A percentile compares a stretch with the other conserved stretches of the same genome.
phyloP scores from a whole-genome alignment of 2,113 vertebrate species.

The Trematomus loennbergii region DNA sequence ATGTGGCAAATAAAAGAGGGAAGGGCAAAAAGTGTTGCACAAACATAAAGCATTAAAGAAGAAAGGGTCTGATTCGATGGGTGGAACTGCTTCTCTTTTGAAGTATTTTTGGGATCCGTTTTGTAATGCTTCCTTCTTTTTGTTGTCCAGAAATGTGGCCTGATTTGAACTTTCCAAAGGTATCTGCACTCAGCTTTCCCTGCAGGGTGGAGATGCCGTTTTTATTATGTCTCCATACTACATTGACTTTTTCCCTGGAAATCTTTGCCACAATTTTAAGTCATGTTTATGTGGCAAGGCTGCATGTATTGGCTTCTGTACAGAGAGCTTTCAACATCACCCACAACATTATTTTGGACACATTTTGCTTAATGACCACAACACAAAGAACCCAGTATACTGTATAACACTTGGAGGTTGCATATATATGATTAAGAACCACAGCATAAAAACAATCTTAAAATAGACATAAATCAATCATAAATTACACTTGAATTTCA shows the following conservation, averaged over 20 bases:
- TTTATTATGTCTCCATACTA: background rate
- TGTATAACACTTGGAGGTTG: conserved; percentile 10
- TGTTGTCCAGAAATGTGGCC: background rate
- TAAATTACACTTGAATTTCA: background rate
- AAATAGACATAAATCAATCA: background rate
- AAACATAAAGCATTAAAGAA: conserved; percentile 28
- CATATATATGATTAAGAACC: conserved; percentile 5
- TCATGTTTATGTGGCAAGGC: conserved; percentile 5
- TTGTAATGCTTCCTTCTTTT: background rate
- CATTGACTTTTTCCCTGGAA: conserved; percentile 5
- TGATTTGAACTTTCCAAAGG: background rate
- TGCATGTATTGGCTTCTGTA: background rate
- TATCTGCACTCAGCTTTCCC: background rate
- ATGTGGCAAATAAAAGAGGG: conserved; percentile 10
- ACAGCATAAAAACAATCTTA: background rate
- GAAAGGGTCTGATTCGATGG: conserved; percentile 32
- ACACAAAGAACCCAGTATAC: background rate
- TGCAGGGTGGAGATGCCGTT: too few relatives aligned
- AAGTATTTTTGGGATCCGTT: conserved; percentile 23
- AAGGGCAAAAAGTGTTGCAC: conserved; percentile 17
- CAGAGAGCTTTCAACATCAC: conserved; percentile 20
- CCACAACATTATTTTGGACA: conserved; percentile 5
- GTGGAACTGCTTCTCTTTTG: conserved; percentile 32
- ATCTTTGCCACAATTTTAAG: background rate
- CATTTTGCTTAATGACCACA: conserved; percentile 1